Percentiles rank a stretch among this genome's conserved stretches.
Conservation (phyloP, 2,113 vertebrate genomes). For the Esox niger region DNA sequence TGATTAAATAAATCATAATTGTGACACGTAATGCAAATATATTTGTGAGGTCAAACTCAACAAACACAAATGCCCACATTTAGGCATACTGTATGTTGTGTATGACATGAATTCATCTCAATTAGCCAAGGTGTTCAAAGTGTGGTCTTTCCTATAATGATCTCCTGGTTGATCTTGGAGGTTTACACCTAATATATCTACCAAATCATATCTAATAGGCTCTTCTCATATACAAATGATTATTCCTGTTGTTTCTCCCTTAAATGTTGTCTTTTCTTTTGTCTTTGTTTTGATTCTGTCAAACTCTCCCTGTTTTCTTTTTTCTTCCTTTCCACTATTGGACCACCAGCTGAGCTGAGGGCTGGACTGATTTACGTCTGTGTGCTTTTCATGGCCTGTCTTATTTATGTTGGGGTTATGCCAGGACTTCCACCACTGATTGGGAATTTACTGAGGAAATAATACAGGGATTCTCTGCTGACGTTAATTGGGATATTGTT, state of each 20-base stretch:
- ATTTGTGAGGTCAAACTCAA: no score
- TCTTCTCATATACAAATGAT: slow-evolving; percentile 48
- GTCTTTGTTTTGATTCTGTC: slow-evolving; percentile 40
- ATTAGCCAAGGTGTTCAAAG: no score
- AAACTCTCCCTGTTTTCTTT: slow-evolving; percentile 21
- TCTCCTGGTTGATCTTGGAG: not conserved
- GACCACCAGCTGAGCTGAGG: slow-evolving; percentile 72
- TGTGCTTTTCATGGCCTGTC: slow-evolving; percentile 55
- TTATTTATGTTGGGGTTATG: slow-evolving; percentile 64
- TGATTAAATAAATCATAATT: no score
- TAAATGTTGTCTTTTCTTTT: slow-evolving; percentile 57
- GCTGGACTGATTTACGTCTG: slow-evolving; percentile 55
- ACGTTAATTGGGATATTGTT: slow-evolving; percentile 37
- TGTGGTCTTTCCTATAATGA: no score
- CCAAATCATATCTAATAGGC: slow-evolving; percentile 35
- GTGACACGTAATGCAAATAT: no score
- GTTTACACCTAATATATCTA: slow-evolving; percentile 22
- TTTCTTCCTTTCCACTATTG: not conserved
- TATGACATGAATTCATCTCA: no score
- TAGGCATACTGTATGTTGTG: no score
- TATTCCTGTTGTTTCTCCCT: slow-evolving; percentile 46
- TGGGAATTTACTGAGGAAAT: slow-evolving; percentile 61
- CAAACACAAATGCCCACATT: no score
- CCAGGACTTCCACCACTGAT: slow-evolving; percentile 62
- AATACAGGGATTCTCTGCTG: slow-evolving; percentile 48